Conservation (phyloP, 2,797 vertebrate genomes). For the Thripadectes ignobilis region DNA sequence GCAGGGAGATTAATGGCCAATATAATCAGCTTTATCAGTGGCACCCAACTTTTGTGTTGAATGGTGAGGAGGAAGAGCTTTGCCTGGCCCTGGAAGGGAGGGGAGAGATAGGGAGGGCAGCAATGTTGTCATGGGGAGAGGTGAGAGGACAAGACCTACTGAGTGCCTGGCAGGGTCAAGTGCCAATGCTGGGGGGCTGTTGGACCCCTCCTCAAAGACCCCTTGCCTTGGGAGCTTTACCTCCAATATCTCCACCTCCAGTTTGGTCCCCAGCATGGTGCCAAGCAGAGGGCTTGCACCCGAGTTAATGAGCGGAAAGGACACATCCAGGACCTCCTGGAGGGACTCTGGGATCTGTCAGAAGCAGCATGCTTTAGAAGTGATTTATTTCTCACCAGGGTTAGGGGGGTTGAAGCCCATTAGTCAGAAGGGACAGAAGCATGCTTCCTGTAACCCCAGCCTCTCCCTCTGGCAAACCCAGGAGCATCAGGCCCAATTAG, state of each 20-base stretch:
- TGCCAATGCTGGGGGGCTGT: background rate
- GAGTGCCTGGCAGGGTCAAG: background rate
- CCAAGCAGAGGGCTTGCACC: background rate
- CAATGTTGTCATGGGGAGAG: background rate
- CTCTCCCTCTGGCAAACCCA: background rate
- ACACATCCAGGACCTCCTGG: background rate
- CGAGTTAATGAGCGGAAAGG: fast-evolving
- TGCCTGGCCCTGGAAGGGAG: constrained; percentile 25
- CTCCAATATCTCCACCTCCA: background rate
- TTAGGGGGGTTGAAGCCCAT: background rate
- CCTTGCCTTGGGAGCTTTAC: background rate
- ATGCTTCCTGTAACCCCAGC: background rate
- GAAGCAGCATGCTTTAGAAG: background rate
- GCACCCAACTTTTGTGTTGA: background rate
- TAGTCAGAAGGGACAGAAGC: background rate
- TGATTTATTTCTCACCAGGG: background rate
- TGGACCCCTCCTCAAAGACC: background rate
- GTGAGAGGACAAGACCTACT: background rate
- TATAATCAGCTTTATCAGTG: background rate
- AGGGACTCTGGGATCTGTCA: background rate
- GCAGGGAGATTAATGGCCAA: background rate
- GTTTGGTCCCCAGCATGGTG: background rate
- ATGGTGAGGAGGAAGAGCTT: background rate
- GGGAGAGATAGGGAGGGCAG: background rate
- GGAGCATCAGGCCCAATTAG: background rate